These are phyloP conservation scores for Caenorhabditis sulstoni DNA, from an alignment of 2,888 invertebrate genomes.

Conservation along the genomic window DNA sequence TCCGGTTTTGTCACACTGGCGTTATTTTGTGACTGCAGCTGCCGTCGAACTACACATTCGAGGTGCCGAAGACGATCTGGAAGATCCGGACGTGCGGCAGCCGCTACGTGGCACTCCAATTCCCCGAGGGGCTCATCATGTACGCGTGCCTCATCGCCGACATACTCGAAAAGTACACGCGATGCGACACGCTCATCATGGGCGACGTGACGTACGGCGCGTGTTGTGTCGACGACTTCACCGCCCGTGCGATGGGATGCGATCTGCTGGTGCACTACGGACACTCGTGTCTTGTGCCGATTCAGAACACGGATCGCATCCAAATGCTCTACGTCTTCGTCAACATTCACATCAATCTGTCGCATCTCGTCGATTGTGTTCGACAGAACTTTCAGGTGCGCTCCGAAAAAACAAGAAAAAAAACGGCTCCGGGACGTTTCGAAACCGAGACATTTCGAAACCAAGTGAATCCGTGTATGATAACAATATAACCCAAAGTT, in stretches of 20 bases:
- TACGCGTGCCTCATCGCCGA: conserved; percentile 94
- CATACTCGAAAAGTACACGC: conserved; percentile 86
- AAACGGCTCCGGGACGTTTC: too few species aligned
- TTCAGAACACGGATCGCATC: conserved; percentile 84
- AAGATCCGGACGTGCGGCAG: conserved; percentile 89
- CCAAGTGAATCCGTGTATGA: too few species aligned
- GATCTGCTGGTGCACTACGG: conserved; percentile 89
- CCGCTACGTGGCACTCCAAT: conserved; percentile 93
- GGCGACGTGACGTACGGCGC: conserved; percentile 99
- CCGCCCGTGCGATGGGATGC: conserved; percentile 88
- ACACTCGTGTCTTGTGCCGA: conserved; percentile 89
- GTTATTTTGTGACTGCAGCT: too few species aligned
- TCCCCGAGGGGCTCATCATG: conserved; percentile 94
- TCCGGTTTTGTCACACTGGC: too few species aligned
- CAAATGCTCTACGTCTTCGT: conserved; percentile 98
- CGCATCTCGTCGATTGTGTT: conserved; percentile 93
- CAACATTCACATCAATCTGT: conserved; percentile 94
- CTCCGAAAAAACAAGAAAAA: too few species aligned
- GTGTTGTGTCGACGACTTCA: conserved; percentile 97
- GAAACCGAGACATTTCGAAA: too few species aligned
- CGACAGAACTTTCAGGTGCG: conserved; percentile 82
- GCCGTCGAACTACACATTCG: conserved; percentile 97
- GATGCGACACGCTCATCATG: conserved; percentile 91
- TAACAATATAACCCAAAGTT: too few species aligned
- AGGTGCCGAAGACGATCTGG: conserved; percentile 98